Evolutionary conservation across 2,888 invertebrate genomes (phyloP), one percentile per base, ranked within the genome.

Genomic region (Chorisops tibialis): DNA sequence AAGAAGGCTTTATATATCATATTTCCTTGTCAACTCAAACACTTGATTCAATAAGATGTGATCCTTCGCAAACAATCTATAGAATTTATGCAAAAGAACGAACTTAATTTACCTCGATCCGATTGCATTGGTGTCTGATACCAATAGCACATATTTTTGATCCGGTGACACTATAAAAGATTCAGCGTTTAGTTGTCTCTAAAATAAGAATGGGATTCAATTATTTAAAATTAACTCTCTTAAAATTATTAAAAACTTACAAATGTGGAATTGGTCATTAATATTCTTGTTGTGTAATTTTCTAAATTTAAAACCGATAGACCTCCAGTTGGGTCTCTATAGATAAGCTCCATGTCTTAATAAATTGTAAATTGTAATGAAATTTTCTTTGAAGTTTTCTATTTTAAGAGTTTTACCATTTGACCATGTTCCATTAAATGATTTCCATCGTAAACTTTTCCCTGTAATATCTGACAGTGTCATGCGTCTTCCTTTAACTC

Each of bases 231-330:
- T 14, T 19, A 45, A 30, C 12, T 39, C 12, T 41, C 3, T 45
- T 14, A 21, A 51, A 30, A 35, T 37, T 62, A n/a, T n/a, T 49
- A n/a, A 18, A 37, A 54, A 87, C 90, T 89, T 81, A 91, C 91
- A 75, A 91, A 89, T 63, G 90, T 89, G 60, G 88, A 86, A 78
- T 91, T 91, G 72, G 87, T 87, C 85, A 91, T 88, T 63, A 91
- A 83, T 66, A 87, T 82, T 67, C 85, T 81, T 52, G 87, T 85
- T 70, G 87, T 88, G 73, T 88, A 84, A 74, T 87, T 88, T 70
- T 86, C 84, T 54, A 89, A 88, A 77, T 91, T 87, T 79, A 89
- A 87, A 67, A 91, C 82, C 43, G 89, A 87, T 58, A 93, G 82
- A 9, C 91, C 91, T 1, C 91, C 91, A 76, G 87, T 84, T 38